Base-by-base conservation (phyloP, 2,888 invertebrate species). In the Saturnia japonica region DNA sequence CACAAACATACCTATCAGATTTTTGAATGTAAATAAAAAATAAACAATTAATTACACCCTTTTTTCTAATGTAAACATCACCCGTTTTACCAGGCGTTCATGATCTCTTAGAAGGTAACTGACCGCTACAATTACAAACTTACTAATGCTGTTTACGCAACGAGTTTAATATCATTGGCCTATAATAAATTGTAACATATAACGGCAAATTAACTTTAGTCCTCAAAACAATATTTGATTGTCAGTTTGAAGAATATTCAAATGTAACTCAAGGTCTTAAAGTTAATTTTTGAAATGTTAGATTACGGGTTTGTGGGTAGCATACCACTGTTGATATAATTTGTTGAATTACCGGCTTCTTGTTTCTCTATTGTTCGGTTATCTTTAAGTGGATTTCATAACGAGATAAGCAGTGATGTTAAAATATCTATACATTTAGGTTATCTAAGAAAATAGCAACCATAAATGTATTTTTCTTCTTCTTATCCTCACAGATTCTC, bases 81-180 rank as follows among this genome's bases (percentile, higher is more conserved):
- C 77, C 85, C 85, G 84, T 85, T n/a, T n/a, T 89, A 90, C 88
- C 83, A 87, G 85, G 86, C 85, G 78, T 79, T 83, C 87, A 88
- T 85, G 85, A 85, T 83, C 79, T 80, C 78, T 80, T 74, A 79
- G 80, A 80, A 88, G 88, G 88, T 88, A 82, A 83, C 78, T 86
- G 89, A 91, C 91, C 91, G 91, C 82, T 81, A 81, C 40, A 67
- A 19, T 25, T 2, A 67, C 70, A 54, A 67, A n/a, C 11, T 54
- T 67, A 57, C 42, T 16, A 54, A 70, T 67, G 70, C 54, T 28
- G 66, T 42, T 43, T 19, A 43, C 25, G 25, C 42, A 70, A 67
- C 25, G 40, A 67, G 54, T 42, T 54, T 51, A 28, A 40, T 42
- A 67, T 25, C 67, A 54, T 19, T 43, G 19, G 9, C n/a, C n/a